These are phyloP conservation scores for Felis catus DNA, from an alignment of 2,113 vertebrate species.

Conservation along the genomic window F.catus_Fca126_mat1.0 CM031413.1:111673001-111673500, in stretches of 20 bases:
- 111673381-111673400: constrained; percentile 87
- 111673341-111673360: constrained; percentile 89
- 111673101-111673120: constrained; percentile 34
- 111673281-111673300: constrained; percentile 60
- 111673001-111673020: constrained; percentile 37
- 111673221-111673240: constrained; percentile 88
- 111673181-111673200: constrained; percentile 81
- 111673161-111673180: constrained; percentile 74
- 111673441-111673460: constrained; percentile 87
- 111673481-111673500: constrained; percentile 86
- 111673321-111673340: constrained; percentile 77
- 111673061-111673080: constrained; percentile 7
- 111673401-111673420: constrained; percentile 92
- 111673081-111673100: neutral
- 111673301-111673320: constrained; percentile 75
- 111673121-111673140: constrained; percentile 44
- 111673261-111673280: constrained; percentile 80
- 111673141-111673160: constrained; percentile 46
- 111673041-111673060: constrained; percentile 44
- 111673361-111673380: constrained; percentile 85
- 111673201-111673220: constrained; percentile 74
- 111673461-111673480: constrained; percentile 83
- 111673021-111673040: constrained; percentile 73
- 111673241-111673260: constrained; percentile 85
- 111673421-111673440: constrained; percentile 90